A percentile compares a stretch with the other conserved stretches of the same genome.
These are phyloP conservation scores for Neogobius melanostomus DNA, from an alignment of 2,113 vertebrate genomes.

Conservation along the genomic window DNA sequence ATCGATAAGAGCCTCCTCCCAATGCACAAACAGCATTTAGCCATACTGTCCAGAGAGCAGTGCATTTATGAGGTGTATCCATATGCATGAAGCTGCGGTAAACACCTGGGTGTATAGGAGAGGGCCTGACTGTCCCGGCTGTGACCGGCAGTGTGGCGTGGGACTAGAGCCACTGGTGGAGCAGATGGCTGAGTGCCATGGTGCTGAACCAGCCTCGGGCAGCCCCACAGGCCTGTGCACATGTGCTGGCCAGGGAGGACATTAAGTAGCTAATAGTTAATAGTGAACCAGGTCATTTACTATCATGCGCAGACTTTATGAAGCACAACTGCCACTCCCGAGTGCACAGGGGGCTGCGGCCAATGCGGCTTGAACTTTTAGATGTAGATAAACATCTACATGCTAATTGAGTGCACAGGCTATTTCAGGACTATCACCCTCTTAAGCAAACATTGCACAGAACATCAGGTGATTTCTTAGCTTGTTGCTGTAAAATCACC, in stretches of 20 bases:
- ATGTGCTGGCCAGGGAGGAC: conserved; percentile 71
- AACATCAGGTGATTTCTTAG: conserved; percentile 56
- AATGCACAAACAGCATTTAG: conserved; percentile 42
- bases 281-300: conserved; percentile 80
- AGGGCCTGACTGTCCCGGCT: conserved; percentile 38
- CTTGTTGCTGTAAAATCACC: conserved; percentile 36
- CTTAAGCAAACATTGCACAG: conserved; percentile 75
- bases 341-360: conserved; percentile 53
- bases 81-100: conserved; percentile 59
- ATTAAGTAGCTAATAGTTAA: conserved; percentile 81
- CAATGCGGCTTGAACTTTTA: conserved; percentile 67
- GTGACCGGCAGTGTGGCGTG: conserved; percentile 45
- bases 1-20: conserved; percentile 43
- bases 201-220: conserved; percentile 76
- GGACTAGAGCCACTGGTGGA: conserved; percentile 46
- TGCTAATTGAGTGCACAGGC: conserved; percentile 48
- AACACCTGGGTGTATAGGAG: conserved; percentile 57
- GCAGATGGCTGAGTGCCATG: conserved; percentile 72
- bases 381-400: conserved; percentile 62
- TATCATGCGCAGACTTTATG: conserved; percentile 79
- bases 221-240: conserved; percentile 66
- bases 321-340: conserved; percentile 66
- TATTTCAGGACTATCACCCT: conserved; percentile 60
- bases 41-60: conserved; percentile 38
- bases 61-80: conserved; percentile 43